These are phyloP conservation scores for Gisinianus flammeolus DNA, from an alignment of 2,888 invertebrate genomes.

Conservation along the genomic window DNA sequence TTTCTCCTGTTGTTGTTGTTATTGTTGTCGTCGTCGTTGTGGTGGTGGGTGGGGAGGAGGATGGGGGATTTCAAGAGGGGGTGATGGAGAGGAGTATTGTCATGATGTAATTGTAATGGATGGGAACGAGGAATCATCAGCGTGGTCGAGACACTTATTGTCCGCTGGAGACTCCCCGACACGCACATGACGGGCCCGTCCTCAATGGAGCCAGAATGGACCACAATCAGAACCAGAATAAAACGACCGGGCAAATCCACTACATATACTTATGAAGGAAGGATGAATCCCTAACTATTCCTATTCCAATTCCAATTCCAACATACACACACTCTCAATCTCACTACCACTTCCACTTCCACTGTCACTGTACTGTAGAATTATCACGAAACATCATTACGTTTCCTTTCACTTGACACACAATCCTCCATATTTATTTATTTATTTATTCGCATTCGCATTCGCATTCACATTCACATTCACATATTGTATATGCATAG, in stretches of 20 bases:
- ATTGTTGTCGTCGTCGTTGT: background rate
- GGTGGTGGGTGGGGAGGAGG: background rate
- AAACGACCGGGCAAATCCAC: background rate
- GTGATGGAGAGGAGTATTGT: background rate
- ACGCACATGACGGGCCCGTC: conserved; percentile 9
- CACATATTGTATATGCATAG: too few species aligned
- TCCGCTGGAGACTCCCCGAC: background rate
- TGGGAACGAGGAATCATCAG: background rate
- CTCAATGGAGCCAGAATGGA: conserved; percentile 6
- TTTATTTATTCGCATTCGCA: too few species aligned
- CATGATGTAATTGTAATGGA: background rate
- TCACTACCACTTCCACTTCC: background rate
- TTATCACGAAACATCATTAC: background rate
- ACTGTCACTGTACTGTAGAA: background rate
- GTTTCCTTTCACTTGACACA: background rate
- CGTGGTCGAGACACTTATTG: background rate
- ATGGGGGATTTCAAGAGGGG: too few species aligned
- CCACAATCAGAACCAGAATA: background rate
- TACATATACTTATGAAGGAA: background rate
- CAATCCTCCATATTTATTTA: background rate
- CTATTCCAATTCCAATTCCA: background rate
- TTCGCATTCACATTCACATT: too few species aligned
- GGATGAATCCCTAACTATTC: background rate
- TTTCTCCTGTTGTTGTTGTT: background rate
- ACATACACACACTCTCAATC: background rate